Conservation (phyloP, 1,140 invertebrate species). For the Heterodera schachtii region DNA sequence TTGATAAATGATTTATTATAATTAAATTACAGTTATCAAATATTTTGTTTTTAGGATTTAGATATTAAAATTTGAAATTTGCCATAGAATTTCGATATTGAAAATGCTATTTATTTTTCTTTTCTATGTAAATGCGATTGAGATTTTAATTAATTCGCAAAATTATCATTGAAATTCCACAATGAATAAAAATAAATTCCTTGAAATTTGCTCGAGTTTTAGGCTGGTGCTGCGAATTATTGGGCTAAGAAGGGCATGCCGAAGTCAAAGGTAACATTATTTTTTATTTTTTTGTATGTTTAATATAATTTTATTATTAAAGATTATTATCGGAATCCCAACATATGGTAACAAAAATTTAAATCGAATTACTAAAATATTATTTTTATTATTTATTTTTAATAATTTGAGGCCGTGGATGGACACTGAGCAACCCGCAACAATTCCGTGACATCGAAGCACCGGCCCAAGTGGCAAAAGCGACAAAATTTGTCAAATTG, state of each 20-base stretch:
- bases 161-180: too few species aligned
- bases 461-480: constrained; percentile 79
- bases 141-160: too few species aligned
- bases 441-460: constrained; percentile 84
- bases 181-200: background rate
- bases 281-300: too few species aligned
- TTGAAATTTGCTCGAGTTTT: background rate
- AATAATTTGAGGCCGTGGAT: constrained; percentile 70
- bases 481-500: constrained; percentile 87
- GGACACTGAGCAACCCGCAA: constrained; percentile 79
- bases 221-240: constrained; percentile 86
- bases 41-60: too few species aligned
- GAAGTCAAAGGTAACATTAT: constrained; percentile 77
- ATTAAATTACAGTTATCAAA: too few species aligned
- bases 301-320: too few species aligned
- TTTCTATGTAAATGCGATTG: too few species aligned
- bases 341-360: constrained; percentile 76
- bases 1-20: too few species aligned
- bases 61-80: too few species aligned
- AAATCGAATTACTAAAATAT: constrained; percentile 65
- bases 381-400: background rate
- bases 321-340: constrained; percentile 88
- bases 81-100: too few species aligned
- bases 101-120: too few species aligned
- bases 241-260: constrained; percentile 92